phyloP scores from a whole-genome alignment of 2,888 invertebrate genomes.

The Philereme transversata region DNA sequence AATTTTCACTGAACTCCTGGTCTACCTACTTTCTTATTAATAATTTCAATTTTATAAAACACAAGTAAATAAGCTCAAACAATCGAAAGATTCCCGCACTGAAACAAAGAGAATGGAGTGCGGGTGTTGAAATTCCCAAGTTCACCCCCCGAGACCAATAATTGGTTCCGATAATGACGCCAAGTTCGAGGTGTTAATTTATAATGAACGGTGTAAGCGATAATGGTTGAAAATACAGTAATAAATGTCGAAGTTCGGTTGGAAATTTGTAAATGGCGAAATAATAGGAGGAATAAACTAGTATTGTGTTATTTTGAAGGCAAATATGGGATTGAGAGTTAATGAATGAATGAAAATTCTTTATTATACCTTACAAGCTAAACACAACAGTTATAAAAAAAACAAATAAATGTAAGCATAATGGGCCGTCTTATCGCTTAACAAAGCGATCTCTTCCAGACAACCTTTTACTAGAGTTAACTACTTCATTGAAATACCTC shows the following conservation, averaged over 20 bases:
- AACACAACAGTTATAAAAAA: too few species aligned
- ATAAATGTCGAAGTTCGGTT: conserved; percentile 35
- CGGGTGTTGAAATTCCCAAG: conserved; percentile 34
- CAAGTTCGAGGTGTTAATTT: conserved; percentile 45
- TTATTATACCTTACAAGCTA: too few species aligned
- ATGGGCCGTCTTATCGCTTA: too few species aligned
- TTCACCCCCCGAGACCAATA: conserved; percentile 34
- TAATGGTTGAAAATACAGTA: conserved; percentile 36
- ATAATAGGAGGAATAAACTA: background rate
- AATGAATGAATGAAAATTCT: too few species aligned
- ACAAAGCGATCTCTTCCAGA: too few species aligned
- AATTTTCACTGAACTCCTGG: too few species aligned
- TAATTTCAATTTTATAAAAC: too few species aligned
- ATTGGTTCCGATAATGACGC: conserved; percentile 36
- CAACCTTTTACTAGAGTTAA: too few species aligned
- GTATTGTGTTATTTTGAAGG: background rate
- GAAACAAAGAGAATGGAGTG: conserved; percentile 31
- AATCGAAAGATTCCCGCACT: conserved; percentile 32
- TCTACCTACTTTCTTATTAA: too few species aligned
- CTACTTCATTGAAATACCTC: too few species aligned
- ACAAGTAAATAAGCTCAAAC: conserved; percentile 1
- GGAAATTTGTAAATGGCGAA: conserved; percentile 14
- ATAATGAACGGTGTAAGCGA: conserved; percentile 35
- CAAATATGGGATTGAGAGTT: background rate
- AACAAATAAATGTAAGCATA: too few species aligned